phyloP scores from a whole-genome alignment of 2,888 invertebrate genomes.

The Brachynemurus nebulosus region DNA sequence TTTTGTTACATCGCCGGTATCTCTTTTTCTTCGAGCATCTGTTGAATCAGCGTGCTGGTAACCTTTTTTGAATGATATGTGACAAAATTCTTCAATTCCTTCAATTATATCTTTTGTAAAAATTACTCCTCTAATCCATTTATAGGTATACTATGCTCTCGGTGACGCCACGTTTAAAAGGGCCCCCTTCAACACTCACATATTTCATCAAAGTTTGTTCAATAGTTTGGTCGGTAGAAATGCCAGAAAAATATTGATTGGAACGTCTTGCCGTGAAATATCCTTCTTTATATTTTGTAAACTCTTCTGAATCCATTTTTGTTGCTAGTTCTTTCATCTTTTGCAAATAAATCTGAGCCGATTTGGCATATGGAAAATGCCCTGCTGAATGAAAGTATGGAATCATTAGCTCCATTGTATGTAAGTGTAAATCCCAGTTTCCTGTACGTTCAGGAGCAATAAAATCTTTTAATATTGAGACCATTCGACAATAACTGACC shows the following conservation, averaged over 20 bases:
- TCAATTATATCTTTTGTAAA: background rate
- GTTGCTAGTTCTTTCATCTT: slow-evolving; percentile 13
- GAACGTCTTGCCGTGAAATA: slow-evolving; percentile 22
- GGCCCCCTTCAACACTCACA: slow-evolving; percentile 10
- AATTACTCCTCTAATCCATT: slow-evolving; percentile 2
- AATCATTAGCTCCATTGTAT: slow-evolving; percentile 17
- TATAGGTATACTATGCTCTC: background rate
- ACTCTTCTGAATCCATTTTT: slow-evolving; percentile 20
- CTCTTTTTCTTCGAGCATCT: slow-evolving; percentile 9
- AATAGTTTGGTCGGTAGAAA: slow-evolving; percentile 7
- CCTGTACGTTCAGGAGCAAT: slow-evolving; percentile 13
- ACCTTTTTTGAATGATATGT: slow-evolving; percentile 6
- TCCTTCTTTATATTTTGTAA: slow-evolving; percentile 19
- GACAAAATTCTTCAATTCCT: slow-evolving; percentile 7
- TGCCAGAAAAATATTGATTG: slow-evolving; percentile 21
- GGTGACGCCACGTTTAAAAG: background rate
- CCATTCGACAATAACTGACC: slow-evolving; percentile 1
- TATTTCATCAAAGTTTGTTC: slow-evolving; percentile 12
- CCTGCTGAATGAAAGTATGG: slow-evolving; percentile 21
- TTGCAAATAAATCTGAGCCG: slow-evolving; percentile 11
- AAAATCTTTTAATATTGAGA: background rate
- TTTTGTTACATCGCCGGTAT: slow-evolving; percentile 8
- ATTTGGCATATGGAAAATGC: background rate
- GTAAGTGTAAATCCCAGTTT: slow-evolving; percentile 12
- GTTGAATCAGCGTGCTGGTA: slow-evolving; percentile 11